A percentile compares a stretch with the other conserved stretches of the same genome.
Evolutionary conservation across 2,888 invertebrate species (phyloP).

Genomic region (Cataglyphis altisquamis): DNA sequence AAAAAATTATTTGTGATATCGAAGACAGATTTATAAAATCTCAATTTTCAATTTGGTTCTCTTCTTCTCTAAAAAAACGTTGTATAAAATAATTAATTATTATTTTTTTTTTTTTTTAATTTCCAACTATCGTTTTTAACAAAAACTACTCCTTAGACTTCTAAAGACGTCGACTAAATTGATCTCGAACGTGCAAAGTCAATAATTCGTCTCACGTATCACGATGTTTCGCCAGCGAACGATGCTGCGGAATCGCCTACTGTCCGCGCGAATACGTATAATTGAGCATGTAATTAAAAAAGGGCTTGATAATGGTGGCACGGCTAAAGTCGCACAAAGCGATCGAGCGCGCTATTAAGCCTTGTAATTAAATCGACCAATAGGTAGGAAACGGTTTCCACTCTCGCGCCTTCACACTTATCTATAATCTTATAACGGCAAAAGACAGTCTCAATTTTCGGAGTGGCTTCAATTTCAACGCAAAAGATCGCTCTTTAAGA

Average conservation of each 20-base stretch:
- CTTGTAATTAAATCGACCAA: slow-evolving; percentile 34
- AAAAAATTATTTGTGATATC: neutral
- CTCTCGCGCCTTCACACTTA: slow-evolving; percentile 23
- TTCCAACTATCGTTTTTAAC: neutral
- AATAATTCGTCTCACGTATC: slow-evolving; percentile 8
- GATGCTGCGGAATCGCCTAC: neutral
- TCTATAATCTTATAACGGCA: slow-evolving; percentile 26
- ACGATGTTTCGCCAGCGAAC: neutral
- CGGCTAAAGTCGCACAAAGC: slow-evolving; percentile 31
- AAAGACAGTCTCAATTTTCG: slow-evolving; percentile 53
- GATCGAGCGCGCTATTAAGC: slow-evolving; percentile 37
- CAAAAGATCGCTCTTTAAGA: slow-evolving; percentile 74
- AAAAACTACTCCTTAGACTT: neutral
- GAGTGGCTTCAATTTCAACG: slow-evolving; percentile 65
- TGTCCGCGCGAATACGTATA: slow-evolving; percentile 12
- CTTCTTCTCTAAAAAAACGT: neutral
- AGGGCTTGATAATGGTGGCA: slow-evolving; percentile 21
- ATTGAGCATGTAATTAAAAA: slow-evolving; percentile 53
- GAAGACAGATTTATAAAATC: neutral
- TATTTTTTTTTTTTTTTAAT: neutral
- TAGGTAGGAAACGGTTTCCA: slow-evolving; percentile 38
- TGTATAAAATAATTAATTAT: neutral
- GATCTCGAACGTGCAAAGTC: slow-evolving; percentile 13
- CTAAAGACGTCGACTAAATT: slow-evolving; percentile 9
- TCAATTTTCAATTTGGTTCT: neutral